Evolutionary conservation across 2,888 invertebrate species (phyloP), one percentile per base, ranked within the genome.

Genomic region (Drosophila conformis): DNA sequence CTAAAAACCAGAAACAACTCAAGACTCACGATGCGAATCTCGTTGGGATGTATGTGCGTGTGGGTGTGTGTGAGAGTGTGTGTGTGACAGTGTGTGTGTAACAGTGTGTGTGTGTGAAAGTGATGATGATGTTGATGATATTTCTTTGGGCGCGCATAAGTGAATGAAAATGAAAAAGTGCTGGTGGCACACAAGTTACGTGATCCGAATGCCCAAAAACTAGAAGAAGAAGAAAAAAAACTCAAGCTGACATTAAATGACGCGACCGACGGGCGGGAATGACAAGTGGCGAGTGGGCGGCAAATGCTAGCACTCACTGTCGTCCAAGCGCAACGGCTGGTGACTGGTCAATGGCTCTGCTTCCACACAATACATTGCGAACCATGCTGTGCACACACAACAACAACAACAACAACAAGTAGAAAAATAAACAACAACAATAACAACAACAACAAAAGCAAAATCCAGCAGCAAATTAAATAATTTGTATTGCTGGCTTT

Each of bases 141-240:
- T 71, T 62, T 42, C 49, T 35, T 35, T 29, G 33, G 6, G 36
- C 31, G 48, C 56, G 78, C 80, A 70, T 86, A 86, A 90, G 83
- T 86, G 90, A 86, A 90, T 88, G 87, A 90, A 90, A 90, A 83
- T 88, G 89, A 81, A 88, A 86, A 89, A 88, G 78, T 79, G 82
- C 83, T 84, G 83, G 69, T 76, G 73, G 85, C 54, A 84, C 79
- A 77, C 75, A 76, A 72, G 76, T 78, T 89, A 87, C 87, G 87
- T 90, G 90, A 80, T 75, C 62, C 63, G 86, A 84, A 80, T 83
- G 57, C 59, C 66, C 8, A 46, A 33, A 54, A 18, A 36, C 13
- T 6, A 18, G 27, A 25, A 36, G 21, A 15, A 11, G 8, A 15
- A 25, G 13, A 21, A n/a, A 21, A 35, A n/a, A 35, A 53, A 68